Evolutionary conservation across 2,888 invertebrate species (phyloP), one percentile per base, ranked within the genome.

Genomic region (Himalopsyche tibetana): DNA sequence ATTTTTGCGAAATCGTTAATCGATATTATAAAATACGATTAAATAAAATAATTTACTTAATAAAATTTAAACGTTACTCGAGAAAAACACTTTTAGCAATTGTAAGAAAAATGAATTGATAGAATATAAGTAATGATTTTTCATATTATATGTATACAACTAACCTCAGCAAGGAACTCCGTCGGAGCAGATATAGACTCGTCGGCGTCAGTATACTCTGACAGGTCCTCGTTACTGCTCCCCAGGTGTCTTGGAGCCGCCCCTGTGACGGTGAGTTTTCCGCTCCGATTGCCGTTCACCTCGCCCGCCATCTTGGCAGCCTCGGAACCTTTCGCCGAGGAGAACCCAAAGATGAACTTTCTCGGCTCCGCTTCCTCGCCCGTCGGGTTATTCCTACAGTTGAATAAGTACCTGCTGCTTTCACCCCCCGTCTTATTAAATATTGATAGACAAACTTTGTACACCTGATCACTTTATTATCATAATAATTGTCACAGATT

Each of bases 121-220:
- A 28, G 2, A 28, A 28, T 28, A 28, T 28, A 28, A 28, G 28
- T 28, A 28, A 28, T 28, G 28, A 28, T 28, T 28, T 28, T 28
- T 28, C 28, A 28, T 28, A 28, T 28, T 28, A 28, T 2, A 28
- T 28, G 28, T 28, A 28, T 1, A 40, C 40, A 6, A 45, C 51
- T 51, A 36, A 74, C 96, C 94, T 96, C 96, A 82, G 96, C 96
- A 74, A 96, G 93, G 91, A 95, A 95, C 91, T 96, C 96, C 88
- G 96, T 96, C 82, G 96, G 96, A 56, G 96, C 96, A 88, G 96
- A 96, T 90, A 95, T 94, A 89, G 95, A 94, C 90, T 96, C 96
- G 91, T 95, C 95, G 83, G 95, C 95, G 90, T 95, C 95, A 36
- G 95, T 95, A 89, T 95, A 95, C 90, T 96, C 96, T 88, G 94